Evolutionary conservation across 92 coral and sea anemone genomes (phyloP).

Genomic region (Umimayanthus kanabou): DNA sequence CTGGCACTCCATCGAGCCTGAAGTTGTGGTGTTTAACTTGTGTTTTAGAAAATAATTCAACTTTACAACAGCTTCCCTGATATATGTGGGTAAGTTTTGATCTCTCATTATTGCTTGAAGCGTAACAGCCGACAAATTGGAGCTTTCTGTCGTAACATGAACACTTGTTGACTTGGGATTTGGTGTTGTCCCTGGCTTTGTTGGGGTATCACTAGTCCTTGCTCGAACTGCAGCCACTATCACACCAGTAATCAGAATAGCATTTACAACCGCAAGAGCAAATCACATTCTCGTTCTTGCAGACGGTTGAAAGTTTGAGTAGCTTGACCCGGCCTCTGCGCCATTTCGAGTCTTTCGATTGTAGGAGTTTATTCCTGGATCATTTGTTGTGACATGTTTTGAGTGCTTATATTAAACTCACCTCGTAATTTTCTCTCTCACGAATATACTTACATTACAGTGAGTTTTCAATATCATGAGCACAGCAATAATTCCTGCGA

Average conservation of each 20-base stretch:
- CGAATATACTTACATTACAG: too few species aligned
- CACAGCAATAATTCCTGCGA: too few species aligned
- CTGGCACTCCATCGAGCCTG: neutral
- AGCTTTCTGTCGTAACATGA: neutral
- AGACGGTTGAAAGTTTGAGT: neutral
- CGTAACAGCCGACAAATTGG: neutral
- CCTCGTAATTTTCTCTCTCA: too few species aligned
- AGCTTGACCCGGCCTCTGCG: too few species aligned
- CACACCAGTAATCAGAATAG: slow-evolving; percentile 52
- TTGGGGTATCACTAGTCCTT: neutral
- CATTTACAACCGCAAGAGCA: slow-evolving; percentile 42
- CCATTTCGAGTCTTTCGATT: too few species aligned
- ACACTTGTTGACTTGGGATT: neutral
- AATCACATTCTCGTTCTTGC: slow-evolving; percentile 43
- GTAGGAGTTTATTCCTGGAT: too few species aligned
- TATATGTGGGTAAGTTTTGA: neutral
- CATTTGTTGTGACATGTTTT: too few species aligned
- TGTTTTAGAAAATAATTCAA: neutral
- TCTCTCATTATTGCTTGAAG: neutral
- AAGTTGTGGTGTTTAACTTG: neutral
- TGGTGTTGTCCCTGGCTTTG: neutral
- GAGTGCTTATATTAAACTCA: too few species aligned
- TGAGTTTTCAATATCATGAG: too few species aligned
- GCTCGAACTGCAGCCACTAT: slow-evolving; percentile 41
- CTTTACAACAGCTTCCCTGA: neutral